Conservation (phyloP, 2,888 invertebrate genomes). For the Sceliomorpha sp. region DNA sequence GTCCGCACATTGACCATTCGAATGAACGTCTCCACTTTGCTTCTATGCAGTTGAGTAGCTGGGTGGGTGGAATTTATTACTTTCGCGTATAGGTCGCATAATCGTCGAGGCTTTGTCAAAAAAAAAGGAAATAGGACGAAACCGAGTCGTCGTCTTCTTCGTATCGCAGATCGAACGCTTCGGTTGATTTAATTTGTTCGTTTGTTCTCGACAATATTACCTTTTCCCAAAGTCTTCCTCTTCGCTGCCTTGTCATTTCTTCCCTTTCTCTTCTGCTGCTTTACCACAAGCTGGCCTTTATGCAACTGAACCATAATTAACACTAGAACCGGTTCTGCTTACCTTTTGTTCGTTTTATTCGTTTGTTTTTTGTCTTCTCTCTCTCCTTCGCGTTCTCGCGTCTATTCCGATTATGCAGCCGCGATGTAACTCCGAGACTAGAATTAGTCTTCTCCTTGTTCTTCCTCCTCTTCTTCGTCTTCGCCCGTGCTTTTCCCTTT, state of each 20-base stretch:
- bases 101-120: no score
- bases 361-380: constrained; percentile 35
- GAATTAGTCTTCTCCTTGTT: constrained; percentile 36
- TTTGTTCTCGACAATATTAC: background rate
- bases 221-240: constrained; percentile 30
- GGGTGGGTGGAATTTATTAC: no score
- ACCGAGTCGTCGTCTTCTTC: no score
- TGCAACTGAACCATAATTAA: constrained; percentile 47
- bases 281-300: constrained; percentile 43
- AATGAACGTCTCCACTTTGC: no score
- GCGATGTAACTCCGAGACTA: constrained; percentile 26
- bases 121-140: no score
- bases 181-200: no score
- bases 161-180: no score
- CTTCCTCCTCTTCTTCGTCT: no score
- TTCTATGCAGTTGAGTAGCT: no score
- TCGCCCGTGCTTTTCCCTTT: constrained; percentile 44
- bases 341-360: constrained; percentile 27
- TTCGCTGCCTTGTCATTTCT: constrained; percentile 26
- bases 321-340: constrained; percentile 41
- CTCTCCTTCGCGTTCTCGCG: constrained; percentile 36
- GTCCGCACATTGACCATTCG: no score
- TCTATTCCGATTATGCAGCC: constrained; percentile 34
- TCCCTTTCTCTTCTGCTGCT: constrained; percentile 21
- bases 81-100: no score